These are phyloP conservation scores for Eristalis pertinax DNA, from an alignment of 2,888 invertebrate species.

Conservation along the genomic window DNA sequence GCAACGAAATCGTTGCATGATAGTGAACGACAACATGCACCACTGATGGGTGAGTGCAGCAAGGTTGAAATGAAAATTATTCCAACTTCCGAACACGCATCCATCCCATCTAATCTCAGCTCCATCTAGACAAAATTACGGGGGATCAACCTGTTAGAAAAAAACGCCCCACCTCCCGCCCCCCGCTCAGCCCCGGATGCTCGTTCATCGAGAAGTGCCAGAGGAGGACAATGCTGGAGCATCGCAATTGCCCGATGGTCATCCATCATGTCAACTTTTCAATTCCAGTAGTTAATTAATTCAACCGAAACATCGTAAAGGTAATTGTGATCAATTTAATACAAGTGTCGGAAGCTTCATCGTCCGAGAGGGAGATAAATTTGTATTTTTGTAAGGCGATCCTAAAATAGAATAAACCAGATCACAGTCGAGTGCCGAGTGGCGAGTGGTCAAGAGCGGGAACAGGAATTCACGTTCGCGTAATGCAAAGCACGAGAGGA, in stretches of 20 bases:
- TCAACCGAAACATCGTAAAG: constrained; percentile 49
- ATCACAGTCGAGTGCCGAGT: constrained; percentile 6
- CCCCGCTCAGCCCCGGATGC: no score
- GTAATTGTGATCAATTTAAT: constrained; percentile 61
- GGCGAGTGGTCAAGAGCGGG: neutral
- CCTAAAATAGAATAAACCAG: constrained; percentile 58
- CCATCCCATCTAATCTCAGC: neutral
- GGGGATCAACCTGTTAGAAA: constrained; percentile 21
- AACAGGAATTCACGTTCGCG: constrained; percentile 59
- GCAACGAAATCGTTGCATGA: constrained; percentile 26
- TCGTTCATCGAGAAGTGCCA: no score
- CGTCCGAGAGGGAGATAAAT: constrained; percentile 35
- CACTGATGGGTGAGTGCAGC: neutral
- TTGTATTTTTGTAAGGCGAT: constrained; percentile 39
- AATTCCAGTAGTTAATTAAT: constrained; percentile 69
- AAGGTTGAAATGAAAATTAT: neutral
- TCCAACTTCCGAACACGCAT: constrained; percentile 8
- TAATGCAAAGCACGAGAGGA: constrained; percentile 28
- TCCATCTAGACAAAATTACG: constrained; percentile 9
- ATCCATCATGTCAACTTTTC: constrained; percentile 67
- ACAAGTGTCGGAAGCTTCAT: constrained; percentile 62
- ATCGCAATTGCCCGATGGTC: constrained; percentile 33
- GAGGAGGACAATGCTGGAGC: constrained; percentile 10
- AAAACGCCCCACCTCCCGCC: neutral
- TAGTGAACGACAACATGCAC: constrained; percentile 2